Evolutionary conservation across 2,888 invertebrate genomes (phyloP).

Genomic region (Callyntrura guangdongensis): DNA sequence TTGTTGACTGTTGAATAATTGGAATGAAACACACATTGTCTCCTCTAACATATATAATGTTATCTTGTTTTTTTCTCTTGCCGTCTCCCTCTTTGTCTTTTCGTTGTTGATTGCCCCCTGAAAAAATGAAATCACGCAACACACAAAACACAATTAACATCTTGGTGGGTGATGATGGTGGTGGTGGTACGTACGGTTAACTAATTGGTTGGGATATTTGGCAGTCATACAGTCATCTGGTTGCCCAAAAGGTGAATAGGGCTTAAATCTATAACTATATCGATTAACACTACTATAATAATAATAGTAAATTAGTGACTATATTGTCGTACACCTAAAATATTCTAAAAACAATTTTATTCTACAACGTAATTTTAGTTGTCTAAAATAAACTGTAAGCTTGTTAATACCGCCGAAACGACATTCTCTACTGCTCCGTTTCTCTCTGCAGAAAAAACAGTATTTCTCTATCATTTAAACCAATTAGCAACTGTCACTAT

Average conservation of each 20-base stretch:
- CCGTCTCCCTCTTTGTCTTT: conserved; percentile 1
- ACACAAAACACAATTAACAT: conserved; percentile 48
- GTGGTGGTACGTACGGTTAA: conserved; percentile 59
- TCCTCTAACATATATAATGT: conserved; percentile 24
- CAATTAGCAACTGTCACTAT: conserved; percentile 23
- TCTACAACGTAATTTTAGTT: conserved; percentile 46
- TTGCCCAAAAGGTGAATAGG: conserved; percentile 86
- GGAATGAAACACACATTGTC: neutral
- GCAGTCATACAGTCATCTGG: conserved; percentile 87
- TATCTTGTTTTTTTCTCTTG: conserved; percentile 34
- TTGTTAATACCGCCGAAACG: neutral
- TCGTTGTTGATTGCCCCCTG: neutral
- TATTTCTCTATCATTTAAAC: neutral
- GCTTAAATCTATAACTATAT: conserved; percentile 74
- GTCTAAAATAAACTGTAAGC: neutral
- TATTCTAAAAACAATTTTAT: conserved; percentile 40
- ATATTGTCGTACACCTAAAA: neutral
- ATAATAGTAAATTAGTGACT: neutral
- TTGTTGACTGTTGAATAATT: neutral
- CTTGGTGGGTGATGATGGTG: conserved; percentile 35
- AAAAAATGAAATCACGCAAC: conserved; percentile 3
- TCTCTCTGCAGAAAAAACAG: conserved; percentile 46
- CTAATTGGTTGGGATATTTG: conserved; percentile 74
- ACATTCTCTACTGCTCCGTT: neutral
- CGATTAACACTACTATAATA: neutral